Evolutionary conservation across 2,888 invertebrate genomes (phyloP).

Genomic region (Strigamia crassipes): DNA sequence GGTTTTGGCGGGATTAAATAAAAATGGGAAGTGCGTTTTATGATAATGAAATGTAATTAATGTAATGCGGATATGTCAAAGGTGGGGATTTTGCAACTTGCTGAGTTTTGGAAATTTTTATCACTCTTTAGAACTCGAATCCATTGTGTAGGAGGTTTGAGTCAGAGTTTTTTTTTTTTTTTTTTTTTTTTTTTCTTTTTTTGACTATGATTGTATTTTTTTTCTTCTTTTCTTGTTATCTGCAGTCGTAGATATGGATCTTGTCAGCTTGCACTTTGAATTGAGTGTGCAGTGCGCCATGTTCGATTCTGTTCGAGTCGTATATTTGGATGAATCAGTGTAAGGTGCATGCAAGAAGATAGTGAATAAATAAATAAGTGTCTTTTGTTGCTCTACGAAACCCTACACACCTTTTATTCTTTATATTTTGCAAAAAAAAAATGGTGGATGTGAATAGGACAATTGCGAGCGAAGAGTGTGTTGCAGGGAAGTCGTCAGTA

Average conservation of each 20-base stretch:
- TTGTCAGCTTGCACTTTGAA: conserved; percentile 38
- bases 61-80: too few relatives aligned
- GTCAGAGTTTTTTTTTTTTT: background rate
- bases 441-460: background rate
- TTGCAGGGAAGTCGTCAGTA: too few relatives aligned
- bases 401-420: background rate
- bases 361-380: conserved; percentile 28
- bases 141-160: conserved; percentile 18
- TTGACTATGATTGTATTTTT: background rate
- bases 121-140: background rate
- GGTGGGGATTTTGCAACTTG: background rate
- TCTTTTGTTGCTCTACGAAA: background rate
- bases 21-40: too few relatives aligned
- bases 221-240: background rate
- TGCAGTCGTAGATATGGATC: conserved; percentile 15
- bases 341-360: conserved; percentile 2
- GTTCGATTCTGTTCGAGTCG: conserved; percentile 20
- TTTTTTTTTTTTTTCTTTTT: background rate
- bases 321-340: conserved; percentile 7
- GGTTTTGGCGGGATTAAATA: too few relatives aligned
- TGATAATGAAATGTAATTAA: too few relatives aligned
- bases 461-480: too few relatives aligned
- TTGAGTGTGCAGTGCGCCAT: conserved; percentile 18
- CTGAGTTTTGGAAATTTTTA: background rate
- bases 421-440: background rate